Conservation (phyloP, 2,888 invertebrate genomes). For the Embidobia sp. region DNA sequence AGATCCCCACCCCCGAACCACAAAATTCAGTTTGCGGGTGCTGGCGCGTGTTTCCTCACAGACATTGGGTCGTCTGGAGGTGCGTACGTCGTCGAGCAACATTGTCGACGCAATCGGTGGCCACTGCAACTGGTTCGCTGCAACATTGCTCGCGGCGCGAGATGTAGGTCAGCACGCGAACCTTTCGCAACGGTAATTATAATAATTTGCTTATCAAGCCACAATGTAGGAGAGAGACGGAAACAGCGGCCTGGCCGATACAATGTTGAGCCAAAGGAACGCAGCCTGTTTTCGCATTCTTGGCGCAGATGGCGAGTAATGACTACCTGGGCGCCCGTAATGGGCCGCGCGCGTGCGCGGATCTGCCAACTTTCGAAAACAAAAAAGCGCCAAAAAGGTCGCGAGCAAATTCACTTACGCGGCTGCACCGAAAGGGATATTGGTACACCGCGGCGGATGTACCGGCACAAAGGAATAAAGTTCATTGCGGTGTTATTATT, state of each 20-base stretch:
- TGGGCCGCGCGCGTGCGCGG: conserved; percentile 49
- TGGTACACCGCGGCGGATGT: conserved; percentile 35
- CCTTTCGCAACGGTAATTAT: conserved; percentile 50
- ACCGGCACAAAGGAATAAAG: conserved; percentile 50
- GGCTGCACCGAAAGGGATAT: conserved; percentile 26
- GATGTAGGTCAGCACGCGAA: conserved; percentile 51
- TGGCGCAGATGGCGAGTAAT: conserved; percentile 61
- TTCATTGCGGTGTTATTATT: conserved; percentile 49
- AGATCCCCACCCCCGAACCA: too few species aligned
- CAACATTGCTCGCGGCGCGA: conserved; percentile 37
- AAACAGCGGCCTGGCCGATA: conserved; percentile 15
- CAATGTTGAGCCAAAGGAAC: conserved; percentile 51
- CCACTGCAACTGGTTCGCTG: conserved; percentile 33
- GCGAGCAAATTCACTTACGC: conserved; percentile 52
- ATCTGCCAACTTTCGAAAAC: conserved; percentile 62
- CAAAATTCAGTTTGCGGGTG: conserved; percentile 27
- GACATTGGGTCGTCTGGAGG: conserved; percentile 8
- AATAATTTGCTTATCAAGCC: conserved; percentile 63
- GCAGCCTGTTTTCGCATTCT: conserved; percentile 59
- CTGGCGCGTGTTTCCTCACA: too few species aligned
- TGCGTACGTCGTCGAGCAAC: conserved; percentile 28
- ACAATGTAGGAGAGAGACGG: conserved; percentile 32
- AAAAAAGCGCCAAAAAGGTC: conserved; percentile 56
- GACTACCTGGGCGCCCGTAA: conserved; percentile 54
- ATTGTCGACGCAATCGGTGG: too few species aligned